A percentile compares a stretch with the other conserved stretches of the same genome.
Evolutionary conservation across 2,888 invertebrate species (phyloP).

Genomic region (Melolontha melolontha): DNA sequence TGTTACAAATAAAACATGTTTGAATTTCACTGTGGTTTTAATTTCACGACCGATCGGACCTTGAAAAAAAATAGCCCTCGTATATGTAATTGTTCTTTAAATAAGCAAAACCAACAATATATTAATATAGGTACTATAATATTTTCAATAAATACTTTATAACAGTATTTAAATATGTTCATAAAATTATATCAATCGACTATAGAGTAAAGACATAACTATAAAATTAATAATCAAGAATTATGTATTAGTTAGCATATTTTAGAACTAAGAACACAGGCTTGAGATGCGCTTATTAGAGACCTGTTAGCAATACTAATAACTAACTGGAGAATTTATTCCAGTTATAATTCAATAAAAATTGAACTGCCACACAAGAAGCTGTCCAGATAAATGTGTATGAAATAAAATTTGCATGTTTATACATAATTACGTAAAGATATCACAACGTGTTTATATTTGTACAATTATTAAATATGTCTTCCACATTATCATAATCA

Average conservation of each 20-base stretch:
- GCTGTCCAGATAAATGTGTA: conserved; percentile 11
- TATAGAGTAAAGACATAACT: too few species aligned
- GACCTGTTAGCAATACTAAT: conserved; percentile 20
- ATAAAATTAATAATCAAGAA: conserved; percentile 8
- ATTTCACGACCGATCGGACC: too few species aligned
- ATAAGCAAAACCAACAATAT: too few species aligned
- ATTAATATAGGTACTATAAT: too few species aligned
- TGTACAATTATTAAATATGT: neutral
- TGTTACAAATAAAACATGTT: too few species aligned
- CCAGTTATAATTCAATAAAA: conserved; percentile 12
- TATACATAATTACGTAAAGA: conserved; percentile 22
- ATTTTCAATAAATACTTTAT: conserved; percentile 54
- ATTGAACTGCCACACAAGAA: conserved; percentile 6
- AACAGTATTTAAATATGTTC: neutral
- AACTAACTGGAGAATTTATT: conserved; percentile 21
- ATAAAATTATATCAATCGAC: too few species aligned
- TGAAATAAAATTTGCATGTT: conserved; percentile 25
- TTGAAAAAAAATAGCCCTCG: too few species aligned
- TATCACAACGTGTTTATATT: conserved; percentile 4
- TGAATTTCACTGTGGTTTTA: too few species aligned
- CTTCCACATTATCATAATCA: too few species aligned
- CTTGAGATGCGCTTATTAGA: conserved; percentile 3
- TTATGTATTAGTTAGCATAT: too few species aligned
- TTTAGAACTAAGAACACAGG: too few species aligned
- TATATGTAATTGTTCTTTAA: too few species aligned